Evolutionary conservation across 2,888 invertebrate genomes (phyloP).

Genomic region (Macrosoma leucophasiata): DNA sequence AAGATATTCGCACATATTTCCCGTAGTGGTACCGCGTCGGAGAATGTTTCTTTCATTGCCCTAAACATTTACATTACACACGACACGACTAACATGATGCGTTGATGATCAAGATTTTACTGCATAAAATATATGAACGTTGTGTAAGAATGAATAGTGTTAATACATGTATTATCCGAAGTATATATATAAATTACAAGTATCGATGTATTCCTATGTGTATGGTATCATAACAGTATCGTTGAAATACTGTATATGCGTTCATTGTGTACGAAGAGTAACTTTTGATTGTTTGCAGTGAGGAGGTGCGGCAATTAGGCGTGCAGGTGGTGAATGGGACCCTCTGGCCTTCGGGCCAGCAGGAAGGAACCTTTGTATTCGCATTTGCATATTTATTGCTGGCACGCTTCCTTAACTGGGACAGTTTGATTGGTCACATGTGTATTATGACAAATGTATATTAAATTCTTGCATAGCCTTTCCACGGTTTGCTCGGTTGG

Average conservation of each 20-base stretch:
- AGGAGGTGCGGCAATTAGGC: constrained; percentile 66
- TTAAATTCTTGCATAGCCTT: constrained; percentile 32
- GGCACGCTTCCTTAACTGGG: constrained; percentile 42
- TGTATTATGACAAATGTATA: constrained; percentile 36
- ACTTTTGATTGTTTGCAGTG: constrained; percentile 47
- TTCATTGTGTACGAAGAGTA: constrained; percentile 50
- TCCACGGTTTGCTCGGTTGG: constrained; percentile 24
- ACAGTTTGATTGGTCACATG: constrained; percentile 30
- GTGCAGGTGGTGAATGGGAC: constrained; percentile 67
- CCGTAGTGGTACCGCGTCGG: too few relatives aligned
- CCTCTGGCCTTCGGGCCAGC: constrained; percentile 48
- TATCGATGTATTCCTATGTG: too few relatives aligned
- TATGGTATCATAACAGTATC: constrained; percentile 41
- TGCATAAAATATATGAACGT: too few relatives aligned
- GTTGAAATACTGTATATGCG: constrained; percentile 40
- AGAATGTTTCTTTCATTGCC: too few relatives aligned
- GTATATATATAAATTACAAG: too few relatives aligned
- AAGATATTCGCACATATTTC: too few relatives aligned
- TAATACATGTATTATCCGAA: too few relatives aligned
- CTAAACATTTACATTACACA: too few relatives aligned
- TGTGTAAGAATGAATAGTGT: too few relatives aligned
- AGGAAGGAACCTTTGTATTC: constrained; percentile 35
- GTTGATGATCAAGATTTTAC: too few relatives aligned
- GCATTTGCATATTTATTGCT: constrained; percentile 55
- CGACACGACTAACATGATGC: too few relatives aligned